A percentile compares a stretch with the other conserved stretches of the same genome.
phyloP scores from a whole-genome alignment of 2,888 invertebrate genomes.

The Acleris cristana region DNA sequence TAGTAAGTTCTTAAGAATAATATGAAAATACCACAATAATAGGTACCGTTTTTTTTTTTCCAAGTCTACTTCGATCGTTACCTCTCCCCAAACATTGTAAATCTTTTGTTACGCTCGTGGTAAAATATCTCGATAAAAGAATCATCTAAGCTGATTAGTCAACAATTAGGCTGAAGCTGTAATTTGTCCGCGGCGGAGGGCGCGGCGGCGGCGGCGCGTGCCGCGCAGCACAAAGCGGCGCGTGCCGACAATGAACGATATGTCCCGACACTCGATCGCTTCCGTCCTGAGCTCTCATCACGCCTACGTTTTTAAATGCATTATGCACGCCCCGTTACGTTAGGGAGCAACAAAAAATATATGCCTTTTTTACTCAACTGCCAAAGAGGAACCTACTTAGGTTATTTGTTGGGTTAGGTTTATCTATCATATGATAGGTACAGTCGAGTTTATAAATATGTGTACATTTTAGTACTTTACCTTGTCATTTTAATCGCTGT shows the following conservation, averaged over 20 bases:
- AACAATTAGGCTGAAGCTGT: constrained; percentile 48
- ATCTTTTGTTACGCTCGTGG: constrained; percentile 22
- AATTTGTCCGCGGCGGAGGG: constrained; percentile 29
- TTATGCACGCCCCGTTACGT: constrained; percentile 53
- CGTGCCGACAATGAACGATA: constrained; percentile 29
- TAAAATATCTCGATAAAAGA: constrained; percentile 16
- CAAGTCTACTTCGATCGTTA: no score
- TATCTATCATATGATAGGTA: no score
- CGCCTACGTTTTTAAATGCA: constrained; percentile 56
- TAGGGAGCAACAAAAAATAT: constrained; percentile 39
- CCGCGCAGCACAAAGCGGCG: constrained; percentile 17
- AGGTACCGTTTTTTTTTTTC: no score
- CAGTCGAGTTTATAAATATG: no score
- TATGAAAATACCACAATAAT: no score
- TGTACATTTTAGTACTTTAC: no score
- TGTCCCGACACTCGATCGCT: constrained; percentile 48
- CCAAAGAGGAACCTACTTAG: no score
- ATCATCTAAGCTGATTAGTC: constrained; percentile 53
- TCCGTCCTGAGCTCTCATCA: constrained; percentile 53
- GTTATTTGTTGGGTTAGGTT: no score
- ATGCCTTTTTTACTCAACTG: no score
- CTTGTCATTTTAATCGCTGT: no score
- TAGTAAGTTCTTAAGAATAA: no score
- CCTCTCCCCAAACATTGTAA: no score
- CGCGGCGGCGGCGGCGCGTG: constrained; percentile 41